A percentile compares a stretch with the other conserved stretches of the same genome.
Evolutionary conservation across 2,888 invertebrate species (phyloP).

Genomic region (Erebia ligea): DNA sequence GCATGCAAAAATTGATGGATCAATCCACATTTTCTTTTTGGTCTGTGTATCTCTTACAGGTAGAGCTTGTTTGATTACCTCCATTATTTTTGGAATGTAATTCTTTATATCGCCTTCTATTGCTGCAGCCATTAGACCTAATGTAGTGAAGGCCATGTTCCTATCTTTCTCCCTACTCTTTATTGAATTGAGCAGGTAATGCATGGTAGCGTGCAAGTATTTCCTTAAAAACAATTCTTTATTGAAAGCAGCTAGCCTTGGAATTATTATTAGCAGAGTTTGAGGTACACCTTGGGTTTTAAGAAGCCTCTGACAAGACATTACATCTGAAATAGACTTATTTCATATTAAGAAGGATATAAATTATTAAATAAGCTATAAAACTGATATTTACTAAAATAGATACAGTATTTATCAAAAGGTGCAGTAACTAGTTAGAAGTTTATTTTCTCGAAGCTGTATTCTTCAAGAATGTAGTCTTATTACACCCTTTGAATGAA

Average conservation of each 20-base stretch:
- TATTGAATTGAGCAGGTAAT: slow-evolving; percentile 89
- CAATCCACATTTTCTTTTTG: slow-evolving; percentile 89
- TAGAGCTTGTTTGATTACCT: slow-evolving; percentile 88
- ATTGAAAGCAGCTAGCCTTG: slow-evolving; percentile 96
- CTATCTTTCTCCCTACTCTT: slow-evolving; percentile 93
- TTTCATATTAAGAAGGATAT: neutral
- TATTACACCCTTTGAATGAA: too few relatives aligned
- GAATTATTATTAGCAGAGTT: slow-evolving; percentile 92
- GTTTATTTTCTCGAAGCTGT: too few relatives aligned
- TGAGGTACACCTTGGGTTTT: slow-evolving; percentile 93
- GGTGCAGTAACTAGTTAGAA: slow-evolving; percentile 48
- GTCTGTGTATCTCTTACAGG: slow-evolving; percentile 90
- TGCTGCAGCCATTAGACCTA: slow-evolving; percentile 95
- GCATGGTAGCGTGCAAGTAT: slow-evolving; percentile 89
- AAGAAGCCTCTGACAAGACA: slow-evolving; percentile 87
- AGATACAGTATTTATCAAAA: too few relatives aligned
- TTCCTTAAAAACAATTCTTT: slow-evolving; percentile 90
- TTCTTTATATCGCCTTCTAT: slow-evolving; percentile 91
- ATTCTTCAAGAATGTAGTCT: too few relatives aligned
- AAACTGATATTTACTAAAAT: too few relatives aligned
- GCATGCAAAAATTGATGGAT: slow-evolving; percentile 96
- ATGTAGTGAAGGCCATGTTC: slow-evolving; percentile 93
- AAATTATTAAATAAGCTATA: slow-evolving; percentile 5
- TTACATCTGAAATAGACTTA: slow-evolving; percentile 83
- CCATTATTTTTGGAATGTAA: slow-evolving; percentile 93